phyloP scores from a whole-genome alignment of 1,140 invertebrate genomes.

The Formica selysi region DNA sequence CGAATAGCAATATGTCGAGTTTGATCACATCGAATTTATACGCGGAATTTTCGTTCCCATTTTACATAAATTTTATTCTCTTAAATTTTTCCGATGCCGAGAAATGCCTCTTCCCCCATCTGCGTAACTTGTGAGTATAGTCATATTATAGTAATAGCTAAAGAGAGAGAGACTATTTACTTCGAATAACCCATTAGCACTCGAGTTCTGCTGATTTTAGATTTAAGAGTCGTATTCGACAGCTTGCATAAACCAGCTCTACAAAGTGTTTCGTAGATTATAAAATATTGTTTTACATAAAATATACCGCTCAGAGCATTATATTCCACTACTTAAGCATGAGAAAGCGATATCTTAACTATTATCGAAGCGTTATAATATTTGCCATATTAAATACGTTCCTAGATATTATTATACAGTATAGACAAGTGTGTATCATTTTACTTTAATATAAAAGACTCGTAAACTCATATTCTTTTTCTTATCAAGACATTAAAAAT shows the following conservation, averaged over 20 bases:
- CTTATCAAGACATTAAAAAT: background rate
- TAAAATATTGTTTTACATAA: constrained; percentile 10
- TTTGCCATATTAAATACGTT: too few relatives aligned
- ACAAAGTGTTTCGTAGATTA: constrained; percentile 13
- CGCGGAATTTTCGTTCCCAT: background rate
- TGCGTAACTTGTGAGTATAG: background rate
- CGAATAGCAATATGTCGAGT: background rate
- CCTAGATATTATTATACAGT: background rate
- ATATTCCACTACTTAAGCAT: too few relatives aligned
- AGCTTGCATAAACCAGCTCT: constrained; percentile 31
- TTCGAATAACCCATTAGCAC: constrained; percentile 38
- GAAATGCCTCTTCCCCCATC: background rate
- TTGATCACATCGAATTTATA: background rate
- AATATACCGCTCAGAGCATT: background rate
- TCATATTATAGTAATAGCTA: constrained; percentile 33
- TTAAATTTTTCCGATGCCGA: background rate
- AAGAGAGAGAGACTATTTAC: constrained; percentile 19
- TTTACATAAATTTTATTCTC: constrained; percentile 26
- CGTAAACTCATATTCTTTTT: background rate
- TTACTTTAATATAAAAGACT: background rate
- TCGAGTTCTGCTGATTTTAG: constrained; percentile 36
- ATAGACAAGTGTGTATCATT: background rate
- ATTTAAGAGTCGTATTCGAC: background rate
- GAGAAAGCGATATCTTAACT: background rate
- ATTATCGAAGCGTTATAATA: background rate